Conservation (phyloP, 1,140 invertebrate genomes). For the Zaprionus lachaisei region DNA sequence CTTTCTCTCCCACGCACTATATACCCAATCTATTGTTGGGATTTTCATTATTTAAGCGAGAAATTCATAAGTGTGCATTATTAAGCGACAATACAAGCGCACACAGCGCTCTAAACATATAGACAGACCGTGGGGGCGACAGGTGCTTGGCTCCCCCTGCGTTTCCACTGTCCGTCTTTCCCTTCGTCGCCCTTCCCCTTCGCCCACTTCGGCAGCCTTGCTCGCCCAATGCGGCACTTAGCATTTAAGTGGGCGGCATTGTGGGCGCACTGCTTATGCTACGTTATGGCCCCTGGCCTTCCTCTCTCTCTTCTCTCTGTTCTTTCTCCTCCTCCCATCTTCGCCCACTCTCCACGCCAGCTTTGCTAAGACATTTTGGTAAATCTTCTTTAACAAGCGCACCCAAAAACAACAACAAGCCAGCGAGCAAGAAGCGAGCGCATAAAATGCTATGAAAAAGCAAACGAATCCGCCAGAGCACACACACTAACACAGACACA, state of each 20-base stretch:
- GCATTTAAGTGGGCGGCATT: constrained; percentile 79
- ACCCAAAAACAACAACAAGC: constrained; percentile 59
- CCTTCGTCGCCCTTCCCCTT: background rate
- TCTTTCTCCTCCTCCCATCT: background rate
- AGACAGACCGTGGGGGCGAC: constrained; percentile 24
- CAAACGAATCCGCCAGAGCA: constrained; percentile 67
- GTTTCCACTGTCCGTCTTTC: background rate
- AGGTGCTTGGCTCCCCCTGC: constrained; percentile 37
- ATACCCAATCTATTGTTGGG: constrained; percentile 19
- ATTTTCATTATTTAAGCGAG: constrained; percentile 27
- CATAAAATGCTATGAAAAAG: constrained; percentile 82
- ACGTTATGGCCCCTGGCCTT: background rate
- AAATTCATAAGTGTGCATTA: constrained; percentile 53
- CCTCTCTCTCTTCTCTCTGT: background rate
- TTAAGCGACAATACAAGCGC: constrained; percentile 27
- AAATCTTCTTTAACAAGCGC: constrained; percentile 79
- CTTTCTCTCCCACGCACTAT: background rate
- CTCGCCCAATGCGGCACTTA: constrained; percentile 68
- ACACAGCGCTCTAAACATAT: constrained; percentile 3
- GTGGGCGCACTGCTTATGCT: constrained; percentile 26
- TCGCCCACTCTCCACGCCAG: background rate
- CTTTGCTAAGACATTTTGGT: constrained; percentile 74
- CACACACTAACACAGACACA: constrained; percentile 38
- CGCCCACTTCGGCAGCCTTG: background rate
- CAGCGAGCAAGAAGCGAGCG: constrained; percentile 24